Conservation (phyloP, 2,888 invertebrate genomes). For the Augochlorella aurata region DNA sequence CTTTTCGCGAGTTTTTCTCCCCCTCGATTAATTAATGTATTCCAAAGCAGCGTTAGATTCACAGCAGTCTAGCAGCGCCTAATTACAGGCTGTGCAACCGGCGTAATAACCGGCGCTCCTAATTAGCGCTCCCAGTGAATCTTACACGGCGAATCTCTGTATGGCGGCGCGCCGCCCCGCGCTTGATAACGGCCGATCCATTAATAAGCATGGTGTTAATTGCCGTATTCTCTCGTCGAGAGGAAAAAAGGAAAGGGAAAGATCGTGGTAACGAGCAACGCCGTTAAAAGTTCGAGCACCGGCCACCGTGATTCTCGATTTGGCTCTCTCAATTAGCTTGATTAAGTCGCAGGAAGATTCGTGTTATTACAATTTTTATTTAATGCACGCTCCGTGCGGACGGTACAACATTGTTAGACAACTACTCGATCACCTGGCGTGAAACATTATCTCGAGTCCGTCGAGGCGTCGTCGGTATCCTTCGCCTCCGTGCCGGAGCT, state of each 20-base stretch:
- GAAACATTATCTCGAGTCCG: conserved; percentile 1
- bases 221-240: conserved; percentile 3
- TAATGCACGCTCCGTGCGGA: neutral
- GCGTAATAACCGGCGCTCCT: conserved; percentile 46
- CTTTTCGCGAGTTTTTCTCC: conserved; percentile 6
- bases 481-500: conserved; percentile 24
- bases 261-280: conserved; percentile 12
- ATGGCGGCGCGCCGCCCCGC: neutral
- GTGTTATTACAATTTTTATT: conserved; percentile 6
- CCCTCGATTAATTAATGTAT: conserved; percentile 56
- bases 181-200: conserved; percentile 29
- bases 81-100: conserved; percentile 48
- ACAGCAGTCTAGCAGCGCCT: conserved; percentile 34
- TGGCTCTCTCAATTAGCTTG: conserved; percentile 2
- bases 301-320: neutral
- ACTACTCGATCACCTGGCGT: neutral
- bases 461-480: conserved; percentile 23
- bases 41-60: conserved; percentile 34
- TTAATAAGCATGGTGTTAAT: conserved; percentile 37
- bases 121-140: conserved; percentile 54
- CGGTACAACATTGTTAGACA: neutral
- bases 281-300: neutral
- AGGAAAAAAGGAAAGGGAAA: neutral
- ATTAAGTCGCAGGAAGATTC: conserved; percentile 17
- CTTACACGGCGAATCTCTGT: conserved; percentile 17